Percentiles rank a stretch among this genome's conserved stretches.
Evolutionary conservation across 2,113 vertebrate species (phyloP).

Genomic region (Hippocampus barbouri): DNA sequence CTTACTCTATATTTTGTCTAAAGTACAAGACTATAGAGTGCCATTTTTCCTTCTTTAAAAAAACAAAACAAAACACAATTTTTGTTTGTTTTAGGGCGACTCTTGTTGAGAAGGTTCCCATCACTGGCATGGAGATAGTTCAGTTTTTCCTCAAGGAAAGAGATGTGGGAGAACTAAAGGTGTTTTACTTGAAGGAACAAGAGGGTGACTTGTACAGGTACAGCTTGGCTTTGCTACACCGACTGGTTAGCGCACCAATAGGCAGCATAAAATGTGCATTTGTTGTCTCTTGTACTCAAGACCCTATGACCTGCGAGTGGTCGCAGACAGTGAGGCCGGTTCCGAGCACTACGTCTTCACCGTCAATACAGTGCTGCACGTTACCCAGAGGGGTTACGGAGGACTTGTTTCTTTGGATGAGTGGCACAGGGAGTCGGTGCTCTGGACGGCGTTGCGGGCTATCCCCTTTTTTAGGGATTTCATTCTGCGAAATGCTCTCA

Average conservation of each 20-base stretch:
- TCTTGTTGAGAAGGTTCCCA: slow-evolving; percentile 14
- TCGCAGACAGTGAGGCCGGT: slow-evolving; percentile 58
- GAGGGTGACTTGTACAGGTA: slow-evolving; percentile 51
- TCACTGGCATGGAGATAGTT: slow-evolving; percentile 48
- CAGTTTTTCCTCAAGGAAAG: slow-evolving; percentile 41
- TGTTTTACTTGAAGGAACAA: slow-evolving; percentile 55
- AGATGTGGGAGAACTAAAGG: slow-evolving; percentile 19
- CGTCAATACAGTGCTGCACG: slow-evolving; percentile 66
- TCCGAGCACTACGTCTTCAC: slow-evolving; percentile 79
- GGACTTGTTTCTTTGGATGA: slow-evolving; percentile 62
- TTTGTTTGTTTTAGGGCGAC: not conserved
- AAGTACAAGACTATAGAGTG: not conserved
- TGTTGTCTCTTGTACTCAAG: slow-evolving; percentile 51
- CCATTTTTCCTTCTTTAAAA: not conserved
- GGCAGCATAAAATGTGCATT: not conserved
- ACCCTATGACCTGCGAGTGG: slow-evolving; percentile 74
- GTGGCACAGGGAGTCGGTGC: slow-evolving; percentile 72
- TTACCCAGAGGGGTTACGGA: slow-evolving; percentile 65
- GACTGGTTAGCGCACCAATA: not conserved
- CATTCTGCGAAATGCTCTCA: slow-evolving; percentile 67
- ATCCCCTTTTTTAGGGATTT: slow-evolving; percentile 76
- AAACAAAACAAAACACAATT: slow-evolving; percentile 1
- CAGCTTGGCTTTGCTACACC: not conserved
- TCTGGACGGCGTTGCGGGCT: slow-evolving; percentile 72
- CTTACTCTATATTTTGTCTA: not conserved